Evolutionary conservation across 2,888 invertebrate species (phyloP), one percentile per base, ranked within the genome.

Genomic region (Mythimna loreyi): DNA sequence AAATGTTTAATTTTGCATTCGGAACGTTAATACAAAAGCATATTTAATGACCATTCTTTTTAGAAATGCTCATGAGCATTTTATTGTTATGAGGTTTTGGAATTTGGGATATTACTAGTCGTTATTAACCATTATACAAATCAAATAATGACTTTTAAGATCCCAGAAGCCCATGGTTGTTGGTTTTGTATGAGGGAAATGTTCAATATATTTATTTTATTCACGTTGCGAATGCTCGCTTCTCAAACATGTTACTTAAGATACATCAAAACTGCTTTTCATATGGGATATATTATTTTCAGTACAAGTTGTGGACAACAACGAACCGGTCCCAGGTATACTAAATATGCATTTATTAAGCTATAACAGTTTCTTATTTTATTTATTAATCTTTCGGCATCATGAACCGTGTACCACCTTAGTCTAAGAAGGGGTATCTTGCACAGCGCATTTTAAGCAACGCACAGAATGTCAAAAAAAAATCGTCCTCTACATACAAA

Each of bases 1-100:
- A n/a, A 28, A 16, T 19, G 25, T 43, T 6, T 45, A 57, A 36
- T 28, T 23, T 11, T 13, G n/a, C 23, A 69, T 69, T 69, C 23
- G 23, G 58, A 70, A 49, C 30, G 13, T 70, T 19, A 4, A 30
- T n/a, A 53, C n/a, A n/a, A n/a, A n/a, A n/a, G n/a, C n/a, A n/a
- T n/a, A n/a, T n/a, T n/a, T n/a, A n/a, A n/a, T n/a, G n/a, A n/a
- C n/a, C n/a, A n/a, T n/a, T n/a, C n/a, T n/a, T n/a, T n/a, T n/a
- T n/a, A n/a, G n/a, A n/a, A n/a, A n/a, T n/a, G n/a, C n/a, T n/a
- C n/a, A n/a, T n/a, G n/a, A n/a, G n/a, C n/a, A n/a, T n/a, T n/a
- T n/a, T n/a, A n/a, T n/a, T n/a, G n/a, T n/a, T n/a, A n/a, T n/a
- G n/a, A n/a, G n/a, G n/a, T n/a, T n/a, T n/a, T n/a, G n/a, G n/a